These are phyloP conservation scores for Azemiops feae DNA, from an alignment of 2,113 vertebrate species.

Conservation along the genomic window DNA sequence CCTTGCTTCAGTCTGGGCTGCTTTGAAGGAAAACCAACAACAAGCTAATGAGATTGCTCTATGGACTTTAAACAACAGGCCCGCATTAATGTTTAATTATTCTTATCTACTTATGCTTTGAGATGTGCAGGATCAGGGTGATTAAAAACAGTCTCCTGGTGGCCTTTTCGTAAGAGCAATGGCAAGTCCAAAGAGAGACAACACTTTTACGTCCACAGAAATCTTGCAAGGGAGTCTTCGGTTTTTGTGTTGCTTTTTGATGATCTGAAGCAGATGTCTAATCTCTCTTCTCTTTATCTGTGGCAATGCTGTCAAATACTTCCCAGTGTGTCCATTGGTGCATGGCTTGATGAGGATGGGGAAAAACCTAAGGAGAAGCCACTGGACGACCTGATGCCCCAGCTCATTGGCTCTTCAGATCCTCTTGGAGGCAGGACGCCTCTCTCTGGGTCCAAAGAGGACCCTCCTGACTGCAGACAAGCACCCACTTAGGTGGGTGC, in stretches of 20 bases:
- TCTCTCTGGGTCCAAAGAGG: no score
- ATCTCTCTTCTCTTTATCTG: background rate
- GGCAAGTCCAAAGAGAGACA: background rate
- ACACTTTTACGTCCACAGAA: background rate
- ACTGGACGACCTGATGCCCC: no score
- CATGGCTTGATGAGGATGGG: background rate
- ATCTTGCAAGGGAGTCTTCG: background rate
- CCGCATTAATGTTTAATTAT: constrained; percentile 17
- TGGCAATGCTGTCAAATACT: background rate
- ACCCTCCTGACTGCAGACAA: no score
- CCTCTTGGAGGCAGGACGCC: no score
- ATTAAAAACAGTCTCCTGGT: background rate
- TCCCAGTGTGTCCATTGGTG: background rate
- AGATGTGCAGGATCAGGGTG: background rate
- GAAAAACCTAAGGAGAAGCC: background rate
- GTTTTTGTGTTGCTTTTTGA: background rate
- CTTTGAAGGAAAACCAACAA: constrained; percentile 22
- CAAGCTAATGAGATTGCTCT: constrained; percentile 29
- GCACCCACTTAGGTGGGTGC: no score
- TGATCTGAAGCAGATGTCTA: no score
- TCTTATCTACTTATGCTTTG: background rate
- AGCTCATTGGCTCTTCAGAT: no score
- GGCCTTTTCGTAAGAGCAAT: background rate
- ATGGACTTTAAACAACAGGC: constrained; percentile 28
- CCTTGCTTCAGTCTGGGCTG: constrained; percentile 24